Evolutionary conservation across 2,113 vertebrate species (phyloP), one percentile per base, ranked within the genome.

Genomic region (Megalops atlanticus): DNA sequence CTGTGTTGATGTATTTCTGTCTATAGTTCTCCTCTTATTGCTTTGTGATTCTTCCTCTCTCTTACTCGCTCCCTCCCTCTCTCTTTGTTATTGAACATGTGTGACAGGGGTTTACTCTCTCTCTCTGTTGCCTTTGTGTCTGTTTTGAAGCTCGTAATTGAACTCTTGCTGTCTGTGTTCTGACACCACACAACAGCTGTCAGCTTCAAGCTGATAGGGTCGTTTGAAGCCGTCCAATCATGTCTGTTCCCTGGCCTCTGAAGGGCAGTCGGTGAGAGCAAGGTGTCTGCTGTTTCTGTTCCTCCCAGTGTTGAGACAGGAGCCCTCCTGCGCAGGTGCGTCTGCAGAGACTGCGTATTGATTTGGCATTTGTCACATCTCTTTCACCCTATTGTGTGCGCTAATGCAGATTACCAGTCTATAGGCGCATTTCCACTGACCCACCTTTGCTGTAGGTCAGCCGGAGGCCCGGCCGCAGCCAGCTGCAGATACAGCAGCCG

Each of bases 171-270:
- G 54, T 33, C 54, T 11, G 18, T 31, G 36, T 49, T 43, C 76
- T 27, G 7, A 38, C n/a, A 52, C 69, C 45, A 24, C 36, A n/a
- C 38, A 77, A 36, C 76, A 76, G 76, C 81, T 82, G 81, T 78
- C 64, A 75, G 70, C 69, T 71, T 58, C 27, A 31, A 39, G 35
- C 81, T 40, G 45, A 45, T 18, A 3, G 35, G 49, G n/a, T 38
- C 45, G 18, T 52, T 78, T 58, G 81, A 81, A 72, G 71, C 18
- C 73, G 40, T n/a, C 70, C 47, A 72, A 74, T 80, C 74, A n/a
- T 54, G 58, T 33, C 54, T 43, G 80, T 43, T 24, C 39, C 27
- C 38, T 70, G 21, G 38, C 15, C 69, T 80, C 24, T 52, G 74
- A 77, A 77, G 45, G 78, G 35, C 49, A 64, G 74, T 52, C 35